A percentile compares a stretch with the other conserved stretches of the same genome.
These are phyloP conservation scores for Meghimatium bilineatum DNA, from an alignment of 2,888 invertebrate species.

Conservation along the genomic window DNA sequence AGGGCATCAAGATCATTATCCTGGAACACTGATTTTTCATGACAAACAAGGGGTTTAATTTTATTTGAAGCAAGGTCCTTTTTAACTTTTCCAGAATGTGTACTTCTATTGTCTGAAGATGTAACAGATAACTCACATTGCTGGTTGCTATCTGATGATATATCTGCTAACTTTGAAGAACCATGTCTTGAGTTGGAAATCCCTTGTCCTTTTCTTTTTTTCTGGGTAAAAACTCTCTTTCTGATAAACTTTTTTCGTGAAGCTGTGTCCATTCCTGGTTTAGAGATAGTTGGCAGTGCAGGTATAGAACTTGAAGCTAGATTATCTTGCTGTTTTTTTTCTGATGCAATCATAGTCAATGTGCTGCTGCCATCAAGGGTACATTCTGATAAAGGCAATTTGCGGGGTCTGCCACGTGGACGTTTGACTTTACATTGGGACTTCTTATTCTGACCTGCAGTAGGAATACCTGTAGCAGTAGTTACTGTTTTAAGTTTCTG, in stretches of 20 bases:
- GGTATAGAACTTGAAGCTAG: neutral
- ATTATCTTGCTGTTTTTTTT: neutral
- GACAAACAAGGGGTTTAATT: neutral
- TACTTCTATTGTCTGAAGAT: slow-evolving; percentile 2
- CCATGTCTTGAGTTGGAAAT: neutral
- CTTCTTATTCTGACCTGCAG: neutral
- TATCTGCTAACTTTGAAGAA: neutral
- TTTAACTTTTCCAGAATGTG: slow-evolving; percentile 10
- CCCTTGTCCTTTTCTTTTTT: slow-evolving; percentile 20
- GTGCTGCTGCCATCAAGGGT: neutral
- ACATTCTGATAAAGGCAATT: slow-evolving; percentile 35
- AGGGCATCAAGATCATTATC: slow-evolving; percentile 67
- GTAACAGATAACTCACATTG: neutral
- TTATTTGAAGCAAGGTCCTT: slow-evolving; percentile 2
- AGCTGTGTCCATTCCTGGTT: neutral
- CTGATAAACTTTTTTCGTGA: slow-evolving; percentile 9
- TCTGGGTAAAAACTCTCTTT: slow-evolving; percentile 28
- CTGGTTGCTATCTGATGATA: neutral
- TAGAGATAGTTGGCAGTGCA: neutral
- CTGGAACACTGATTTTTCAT: slow-evolving; percentile 43
- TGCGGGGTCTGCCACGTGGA: slow-evolving; percentile 57
- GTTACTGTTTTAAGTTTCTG: neutral
- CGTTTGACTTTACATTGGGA: slow-evolving; percentile 35
- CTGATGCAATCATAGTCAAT: neutral
- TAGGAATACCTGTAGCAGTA: neutral